Conservation (phyloP, 2,797 vertebrate genomes). For the Gymnocypris eckloni region DNA sequence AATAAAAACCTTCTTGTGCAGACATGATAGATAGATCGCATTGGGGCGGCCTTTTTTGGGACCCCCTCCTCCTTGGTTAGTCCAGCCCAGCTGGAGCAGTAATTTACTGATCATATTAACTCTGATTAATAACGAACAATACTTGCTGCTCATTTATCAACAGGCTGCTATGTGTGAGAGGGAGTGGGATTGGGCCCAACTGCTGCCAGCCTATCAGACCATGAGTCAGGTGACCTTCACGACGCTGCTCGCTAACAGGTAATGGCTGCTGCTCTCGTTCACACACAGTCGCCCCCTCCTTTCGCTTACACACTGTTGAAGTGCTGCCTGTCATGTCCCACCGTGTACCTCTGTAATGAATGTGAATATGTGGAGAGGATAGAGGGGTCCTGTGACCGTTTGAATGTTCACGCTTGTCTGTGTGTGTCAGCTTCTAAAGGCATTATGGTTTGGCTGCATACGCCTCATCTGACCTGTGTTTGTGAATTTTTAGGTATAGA, state of each 20-base stretch:
- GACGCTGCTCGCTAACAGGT: slow-evolving; percentile 91
- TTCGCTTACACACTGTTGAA: slow-evolving; percentile 34
- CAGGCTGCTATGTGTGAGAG: slow-evolving; percentile 87
- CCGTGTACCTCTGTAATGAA: slow-evolving; percentile 52
- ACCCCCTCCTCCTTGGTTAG: slow-evolving; percentile 86
- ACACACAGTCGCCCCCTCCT: slow-evolving; percentile 32
- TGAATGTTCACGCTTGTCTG: slow-evolving; percentile 13
- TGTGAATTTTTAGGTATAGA: not conserved
- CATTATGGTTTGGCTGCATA: not conserved
- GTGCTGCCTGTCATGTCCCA: slow-evolving; percentile 51
- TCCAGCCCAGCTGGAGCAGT: slow-evolving; percentile 89
- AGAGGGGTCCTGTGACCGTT: slow-evolving; percentile 59
- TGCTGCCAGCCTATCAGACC: slow-evolving; percentile 86
- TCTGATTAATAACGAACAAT: slow-evolving; percentile 96
- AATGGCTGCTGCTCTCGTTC: slow-evolving; percentile 65
- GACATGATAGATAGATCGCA: slow-evolving; percentile 89
- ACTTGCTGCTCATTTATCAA: slow-evolving; percentile 88
- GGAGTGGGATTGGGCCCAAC: slow-evolving; percentile 89
- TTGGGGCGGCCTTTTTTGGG: slow-evolving; percentile 80
- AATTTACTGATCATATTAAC: slow-evolving; percentile 95
- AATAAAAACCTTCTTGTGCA: slow-evolving; percentile 91
- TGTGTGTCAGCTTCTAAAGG: slow-evolving; percentile 56
- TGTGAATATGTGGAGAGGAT: slow-evolving; percentile 71
- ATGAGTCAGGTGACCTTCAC: slow-evolving; percentile 89
- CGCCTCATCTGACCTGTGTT: slow-evolving; percentile 19